These are phyloP conservation scores for Orchestes rusci DNA, from an alignment of 2,888 invertebrate genomes.

Conservation along the genomic window DNA sequence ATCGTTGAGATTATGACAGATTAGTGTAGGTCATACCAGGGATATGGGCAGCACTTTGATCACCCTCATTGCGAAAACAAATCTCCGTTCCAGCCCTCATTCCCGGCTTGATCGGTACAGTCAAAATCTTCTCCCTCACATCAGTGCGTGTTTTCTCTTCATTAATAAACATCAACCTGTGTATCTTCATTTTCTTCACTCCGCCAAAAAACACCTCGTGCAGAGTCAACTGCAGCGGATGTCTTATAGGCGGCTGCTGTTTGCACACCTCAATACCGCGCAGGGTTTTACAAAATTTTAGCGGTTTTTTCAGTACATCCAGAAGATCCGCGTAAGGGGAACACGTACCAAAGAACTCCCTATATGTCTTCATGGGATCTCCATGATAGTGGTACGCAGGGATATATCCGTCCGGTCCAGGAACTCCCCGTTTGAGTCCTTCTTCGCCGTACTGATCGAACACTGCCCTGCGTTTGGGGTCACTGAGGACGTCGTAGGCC, in stretches of 20 bases:
- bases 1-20: too few relatives aligned
- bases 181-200: conserved; percentile 77
- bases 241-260: conserved; percentile 54
- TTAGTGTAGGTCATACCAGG: conserved; percentile 49
- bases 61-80: conserved; percentile 70
- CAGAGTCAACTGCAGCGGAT: conserved; percentile 52
- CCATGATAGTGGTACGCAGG: conserved; percentile 76
- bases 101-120: conserved; percentile 68
- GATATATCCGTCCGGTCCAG: conserved; percentile 58
- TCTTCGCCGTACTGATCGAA: conserved; percentile 83
- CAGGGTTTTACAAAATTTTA: conserved; percentile 55
- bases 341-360: conserved; percentile 42
- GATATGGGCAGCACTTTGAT: conserved; percentile 66
- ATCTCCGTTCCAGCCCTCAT: conserved; percentile 65
- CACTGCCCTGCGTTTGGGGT: conserved; percentile 61
- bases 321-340: conserved; percentile 77
- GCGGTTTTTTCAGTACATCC: conserved; percentile 57
- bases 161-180: conserved; percentile 60
- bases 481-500: conserved; percentile 71
- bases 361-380: conserved; percentile 63
- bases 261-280: conserved; percentile 53
- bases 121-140: conserved; percentile 63
- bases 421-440: conserved; percentile 60
- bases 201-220: conserved; percentile 65
- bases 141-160: conserved; percentile 56